Base-by-base conservation (phyloP, 2,888 invertebrate genomes). In the Sisyra nigra region DNA sequence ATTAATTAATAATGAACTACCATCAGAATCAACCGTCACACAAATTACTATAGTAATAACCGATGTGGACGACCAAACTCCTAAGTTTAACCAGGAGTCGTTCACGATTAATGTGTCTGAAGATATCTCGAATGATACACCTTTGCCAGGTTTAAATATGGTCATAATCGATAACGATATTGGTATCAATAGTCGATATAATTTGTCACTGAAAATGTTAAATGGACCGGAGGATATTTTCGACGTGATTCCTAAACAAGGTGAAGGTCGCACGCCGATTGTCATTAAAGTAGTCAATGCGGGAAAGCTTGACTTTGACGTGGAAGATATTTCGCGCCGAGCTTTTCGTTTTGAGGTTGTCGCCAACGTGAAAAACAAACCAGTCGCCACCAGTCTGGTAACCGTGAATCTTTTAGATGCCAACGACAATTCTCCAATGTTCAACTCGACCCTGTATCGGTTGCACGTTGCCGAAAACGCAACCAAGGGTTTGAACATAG, bases 341-440 rank as follows among this genome's bases (percentile, higher is more conserved):
- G 58, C 68, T 10, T 68, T 80, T 15, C 71, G 72, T 52, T 83
- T 85, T 48, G 76, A 80, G 52, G 71, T 85, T 11, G 67, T 78
- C 1, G 75, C 79, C 0, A 66, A 67, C 1, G 68, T 74, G 0
- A 60, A 67, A 36, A 69, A 63, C 1, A 53, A 60, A 52, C 71
- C 79, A 58, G 63, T 72, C 40, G 70, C 80, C 6, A 66, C 66
- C 33, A 66, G 76, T 1, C 65, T 70, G 49, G 69, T 82, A 0
- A 73, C 74, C 42, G 70, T 78, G 2, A 72, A 75, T 48, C 59
- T 87, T 1, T 53, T 74, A 24, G 88, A 88, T 57, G 77, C 79
- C 40, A 88, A 88, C 54, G 88, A 88, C 51, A 87, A 87, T 52
- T 62, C 75, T 1, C 87, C 87, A 0, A 59, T 73, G 31, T 86